Evolutionary conservation across 2,113 vertebrate genomes (phyloP), one percentile per base, ranked within the genome.

Genomic region (Hemiscyllium ocellatum): DNA sequence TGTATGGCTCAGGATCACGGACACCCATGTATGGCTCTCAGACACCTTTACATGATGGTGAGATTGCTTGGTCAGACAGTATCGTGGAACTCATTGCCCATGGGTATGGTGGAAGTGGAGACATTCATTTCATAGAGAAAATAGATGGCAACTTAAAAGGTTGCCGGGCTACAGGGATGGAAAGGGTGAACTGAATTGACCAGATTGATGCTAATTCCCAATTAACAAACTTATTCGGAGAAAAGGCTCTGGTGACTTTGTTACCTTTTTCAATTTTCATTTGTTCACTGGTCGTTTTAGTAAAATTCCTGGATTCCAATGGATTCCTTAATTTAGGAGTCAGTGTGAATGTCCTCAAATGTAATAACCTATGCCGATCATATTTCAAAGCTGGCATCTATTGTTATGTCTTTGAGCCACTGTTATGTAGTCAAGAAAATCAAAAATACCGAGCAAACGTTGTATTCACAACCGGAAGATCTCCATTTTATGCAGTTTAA

Each of bases 21-120:
- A 99, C 99, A 0, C 98, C 99, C 5, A 99, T 99, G 98, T 99
- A 99, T 0, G 98, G 99, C 7, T 99, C 98, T 0, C 99, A 99
- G 97, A 99, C 99, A 0, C 99, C 99, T 0, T 96, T 99, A 33
- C 98, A 99, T 0, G 99, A 99, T 0, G 99, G 99, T 99, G 96
- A 97, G 98, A 10, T 94, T 6, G 1, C 26, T 90, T 29, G 56
- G 4, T 12, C 22, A 4, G 52, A 66, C 37, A 66, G 17, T 83
- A 4, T 33, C 6, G 26, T 76, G 72, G 26, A 29, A 76, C 29
- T 10, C 8, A 3, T 2, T 76, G 26, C 72, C 26, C 29, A 33
- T 0, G 4, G 33, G 72, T 8, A 10, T 33, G 29, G 8, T n/a
- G 29, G 29, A 13, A 76, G 6, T 12, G 33, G 29, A 69, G 68